These are phyloP conservation scores for Sarcophaga subvicina DNA, from an alignment of 2,888 invertebrate species.

Conservation along the genomic window DNA sequence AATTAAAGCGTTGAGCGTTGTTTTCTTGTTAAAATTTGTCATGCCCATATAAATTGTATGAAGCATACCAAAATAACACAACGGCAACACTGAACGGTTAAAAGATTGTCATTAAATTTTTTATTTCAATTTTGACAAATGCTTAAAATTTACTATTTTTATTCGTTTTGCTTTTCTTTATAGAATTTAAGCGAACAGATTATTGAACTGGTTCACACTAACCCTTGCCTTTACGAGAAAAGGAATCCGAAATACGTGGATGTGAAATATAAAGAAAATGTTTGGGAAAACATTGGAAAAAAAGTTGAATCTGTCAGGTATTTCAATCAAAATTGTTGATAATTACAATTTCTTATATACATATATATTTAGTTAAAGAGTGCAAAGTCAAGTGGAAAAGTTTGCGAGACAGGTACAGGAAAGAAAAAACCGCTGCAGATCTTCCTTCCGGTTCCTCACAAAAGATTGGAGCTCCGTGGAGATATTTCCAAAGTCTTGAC, in stretches of 20 bases:
- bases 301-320: neutral
- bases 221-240: neutral
- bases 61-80: no score
- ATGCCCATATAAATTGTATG: no score
- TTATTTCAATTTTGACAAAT: neutral
- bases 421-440: neutral
- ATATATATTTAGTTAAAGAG: neutral
- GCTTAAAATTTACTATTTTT: no score
- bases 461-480: no score
- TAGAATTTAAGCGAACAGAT: neutral
- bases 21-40: no score
- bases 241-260: neutral
- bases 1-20: no score
- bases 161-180: neutral
- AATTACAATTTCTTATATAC: neutral
- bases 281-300: slow-evolving; percentile 21
- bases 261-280: slow-evolving; percentile 10
- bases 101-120: no score
- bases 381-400: slow-evolving; percentile 9
- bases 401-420: neutral
- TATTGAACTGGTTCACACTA: slow-evolving; percentile 13
- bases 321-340: neutral
- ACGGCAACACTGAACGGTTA: no score
- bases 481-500: no score
- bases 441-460: neutral